Evolutionary conservation across 2,113 vertebrate genomes (phyloP), one percentile per base, ranked within the genome.

Genomic region (Phyllostomus discolor): DNA sequence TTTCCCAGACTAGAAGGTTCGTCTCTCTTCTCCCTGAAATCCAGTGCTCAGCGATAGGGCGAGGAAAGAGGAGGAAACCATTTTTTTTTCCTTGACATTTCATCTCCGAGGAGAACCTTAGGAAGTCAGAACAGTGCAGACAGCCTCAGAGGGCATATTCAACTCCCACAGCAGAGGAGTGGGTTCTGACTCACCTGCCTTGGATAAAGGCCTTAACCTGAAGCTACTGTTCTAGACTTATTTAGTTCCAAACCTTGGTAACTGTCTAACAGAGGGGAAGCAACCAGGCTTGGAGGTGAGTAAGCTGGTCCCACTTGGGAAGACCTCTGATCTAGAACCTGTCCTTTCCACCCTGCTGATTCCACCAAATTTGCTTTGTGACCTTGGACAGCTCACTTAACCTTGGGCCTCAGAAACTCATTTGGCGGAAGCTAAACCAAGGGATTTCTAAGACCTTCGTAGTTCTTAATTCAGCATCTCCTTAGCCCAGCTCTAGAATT

Each of bases 81-180:
- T 54, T 90, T 75, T 50, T 7, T 84, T 95, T 91, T 92, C 52
- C 15, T 33, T 72, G n/a, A 75, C 38, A 83, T 76, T 90, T 86
- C 88, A 14, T 82, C 81, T 93, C 73, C 57, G 94, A 80, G 78
- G 79, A 92, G 92, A 88, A 50, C 35, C 59, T 62, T 35, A 64
- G 31, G 46, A 38, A 70, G 26, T n/a, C n/a, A 80, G 59, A 90
- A 19, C 31, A 19, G 24, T 38, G 78, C 35, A 80, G 67, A 80
- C 10, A 67, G 17, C 43, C 79, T 33, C 7, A 26, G 48, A 89
- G 38, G 20, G 28, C 20, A 38, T 26, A 38, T 35, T 66, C n/a
- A 80, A 24, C 33, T 66, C 43, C 75, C 46, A 85, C 0, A 1
- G 26, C 88, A 88, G 24, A 41, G 24, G 48, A 90, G 64, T n/a